Evolutionary conservation across 2,113 vertebrate genomes (phyloP).

Genomic region (Origma solitaria): DNA sequence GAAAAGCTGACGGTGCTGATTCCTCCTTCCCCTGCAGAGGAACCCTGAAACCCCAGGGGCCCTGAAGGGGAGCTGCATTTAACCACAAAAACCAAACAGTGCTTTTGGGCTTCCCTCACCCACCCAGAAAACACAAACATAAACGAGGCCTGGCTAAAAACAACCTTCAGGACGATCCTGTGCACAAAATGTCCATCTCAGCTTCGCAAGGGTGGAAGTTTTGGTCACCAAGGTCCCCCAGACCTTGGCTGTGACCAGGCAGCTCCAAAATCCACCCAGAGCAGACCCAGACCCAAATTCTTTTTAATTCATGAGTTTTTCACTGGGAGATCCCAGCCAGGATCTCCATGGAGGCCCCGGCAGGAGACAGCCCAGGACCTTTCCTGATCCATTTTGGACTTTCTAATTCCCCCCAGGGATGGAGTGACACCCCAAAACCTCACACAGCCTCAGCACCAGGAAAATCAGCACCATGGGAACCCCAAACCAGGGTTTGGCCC

Average conservation of each 20-base stretch:
- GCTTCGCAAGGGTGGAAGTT: not conserved
- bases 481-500: not conserved
- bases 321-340: not conserved
- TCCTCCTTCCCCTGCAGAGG: not conserved
- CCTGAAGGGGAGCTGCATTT: not conserved
- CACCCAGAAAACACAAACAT: accelerated
- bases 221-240: not conserved
- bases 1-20: not conserved
- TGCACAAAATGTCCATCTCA: accelerated
- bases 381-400: too few relatives aligned
- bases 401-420: not conserved
- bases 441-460: not conserved
- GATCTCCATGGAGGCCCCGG: not conserved
- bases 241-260: not conserved
- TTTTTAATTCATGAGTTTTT: not conserved
- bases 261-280: not conserved
- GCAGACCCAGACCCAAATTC: not conserved
- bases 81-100: not conserved
- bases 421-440: not conserved
- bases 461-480: not conserved
- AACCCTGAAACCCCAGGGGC: not conserved
- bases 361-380: not conserved
- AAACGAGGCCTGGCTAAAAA: not conserved
- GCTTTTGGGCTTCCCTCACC: not conserved
- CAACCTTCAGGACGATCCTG: too few relatives aligned